Base-by-base conservation (phyloP, 2,888 invertebrate species). In the Nephrotoma appendiculata region DNA sequence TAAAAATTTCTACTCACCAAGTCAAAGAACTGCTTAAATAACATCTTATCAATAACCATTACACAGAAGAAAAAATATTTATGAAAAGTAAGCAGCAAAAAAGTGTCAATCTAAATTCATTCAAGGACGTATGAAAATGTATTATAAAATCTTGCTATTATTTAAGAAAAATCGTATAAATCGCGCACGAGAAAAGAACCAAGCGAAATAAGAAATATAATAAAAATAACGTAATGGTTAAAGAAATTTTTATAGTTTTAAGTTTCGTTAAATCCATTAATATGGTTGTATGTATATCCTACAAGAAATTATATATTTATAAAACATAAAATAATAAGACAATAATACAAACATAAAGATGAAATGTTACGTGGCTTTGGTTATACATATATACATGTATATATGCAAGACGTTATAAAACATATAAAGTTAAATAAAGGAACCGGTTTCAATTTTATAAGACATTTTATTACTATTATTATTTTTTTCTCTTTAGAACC, bases 301-400 rank as follows among this genome's bases (percentile, higher is more conserved):
- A 71, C 31, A 71, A 84, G 43, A 84, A 84, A 84, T 7, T n/a
- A 83, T 42, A 15, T 15, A 84, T 84, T 43, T 84, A 84, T 84
- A 84, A 84, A 84, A 84, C 42, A 42, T 31, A 84, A 84, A 84
- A 41, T 43, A 84, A 84, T 84, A 84, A 41, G 43, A 43, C 41
- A 84, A 84, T 42, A 84, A 84, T 42, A 84, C 43, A 84, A 84
- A 84, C 41, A 84, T 41, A 84, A 84, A 84, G 84, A 84, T 84
- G 84, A 84, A 84, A 84, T 84, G 84, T 84, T 84, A 84, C 84
- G 84, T 84, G 84, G 84, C 84, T 84, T 42, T 41, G 84, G 41
- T 84, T 84, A 41, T 84, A 52, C 52, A 31, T 71, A 44, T 44
- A 44, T 5, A 71, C 42, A 52, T 15, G 6, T 71, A 44, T 44